Evolutionary conservation across 2,888 invertebrate genomes (phyloP), one percentile per base, ranked within the genome.

Genomic region (Erebia aethiops): DNA sequence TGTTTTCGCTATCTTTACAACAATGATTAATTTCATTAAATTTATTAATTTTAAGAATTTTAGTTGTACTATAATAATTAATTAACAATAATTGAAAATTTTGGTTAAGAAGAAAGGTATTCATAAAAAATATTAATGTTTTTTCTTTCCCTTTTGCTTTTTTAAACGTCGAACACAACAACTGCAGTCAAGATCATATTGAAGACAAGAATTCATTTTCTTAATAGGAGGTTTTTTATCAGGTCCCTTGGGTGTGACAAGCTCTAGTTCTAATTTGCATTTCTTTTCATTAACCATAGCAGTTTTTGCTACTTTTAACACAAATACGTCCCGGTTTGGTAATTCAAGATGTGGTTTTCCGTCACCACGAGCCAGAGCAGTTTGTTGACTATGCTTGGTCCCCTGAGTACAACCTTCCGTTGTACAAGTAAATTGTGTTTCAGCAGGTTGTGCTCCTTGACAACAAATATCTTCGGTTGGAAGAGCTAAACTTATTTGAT

Each of bases 251-350:
- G 96, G 96, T 0, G 96, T 95, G 68, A 94, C 95, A 79, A 96
- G 86, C 81, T 96, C 96, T 77, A 96, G 78, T 84, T 96, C 96
- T 43, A 92, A 70, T 84, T 95, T 95, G 67, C 94, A 94, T 83
- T 95, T 96, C 79, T 94, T 95, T 67, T 95, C 95, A 0, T 92
- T 94, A 14, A 95, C 94, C 72, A 95, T 94, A 1, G 94, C 95
- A 74, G 95, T 96, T 82, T 96, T 96, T 0, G 95, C 96, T 60
- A 96, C 95, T 82, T 95, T 93, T 67, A 96, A 82, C n/a, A 96
- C 94, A 75, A 95, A 95, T 8, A 94, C 88, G 75, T 95, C 95
- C 78, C 89, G 94, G 61, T 95, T 94, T 0, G 92, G 91, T 74
- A 93, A 83, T 0, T 92, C 91, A 62, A 88, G 78, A 64, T 77